Evolutionary conservation across 2,113 vertebrate species (phyloP), one percentile per base, ranked within the genome.

Genomic region (Tragelaphus imberbis): DNA sequence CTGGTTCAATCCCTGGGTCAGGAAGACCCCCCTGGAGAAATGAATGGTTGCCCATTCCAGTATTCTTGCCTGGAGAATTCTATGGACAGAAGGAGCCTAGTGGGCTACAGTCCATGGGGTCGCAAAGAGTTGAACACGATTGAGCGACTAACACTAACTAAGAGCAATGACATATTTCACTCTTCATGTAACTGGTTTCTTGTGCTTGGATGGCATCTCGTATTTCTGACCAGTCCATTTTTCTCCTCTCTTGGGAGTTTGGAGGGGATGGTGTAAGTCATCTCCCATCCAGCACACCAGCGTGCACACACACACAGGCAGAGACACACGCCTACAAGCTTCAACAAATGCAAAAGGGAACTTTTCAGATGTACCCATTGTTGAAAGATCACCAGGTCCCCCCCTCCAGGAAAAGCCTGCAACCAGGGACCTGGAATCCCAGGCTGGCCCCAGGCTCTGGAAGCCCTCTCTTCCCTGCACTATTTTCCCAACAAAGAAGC

Each of bases 141-240:
- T 71, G 68, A 40, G n/a, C 2, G 21, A 71, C 68, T 71, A 40
- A 71, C n/a, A 40, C n/a, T 23, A n/a, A 68, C 33, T n/a, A 71
- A 71, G n/a, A 71, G 10, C 68, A 36, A 40, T 3, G 10, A 11
- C 84, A 0, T 4, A 7, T 30, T n/a, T 88, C 53, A 17, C 63
- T 13, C 0, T 19, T 3, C 10, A 8, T 28, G 21, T 16, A 7
- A 11, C 40, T 7, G 61, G 12, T 44, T 71, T 88, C 56, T 53
- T 49, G 2, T 0, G 27, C 19, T 47, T 25, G 0, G 6, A 6
- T 11, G 3, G 8, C 56, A 7, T n/a, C 44, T n/a, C 59, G 1
- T 0, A 1, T 4, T 27, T 51, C 81, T 71, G 7, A 7, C 16
- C 2, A 1, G 30, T 56, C 25, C 33, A 7, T n/a, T 71, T 33